Conservation (phyloP, 2,113 vertebrate species). For the Peucedramus taeniatus region DNA sequence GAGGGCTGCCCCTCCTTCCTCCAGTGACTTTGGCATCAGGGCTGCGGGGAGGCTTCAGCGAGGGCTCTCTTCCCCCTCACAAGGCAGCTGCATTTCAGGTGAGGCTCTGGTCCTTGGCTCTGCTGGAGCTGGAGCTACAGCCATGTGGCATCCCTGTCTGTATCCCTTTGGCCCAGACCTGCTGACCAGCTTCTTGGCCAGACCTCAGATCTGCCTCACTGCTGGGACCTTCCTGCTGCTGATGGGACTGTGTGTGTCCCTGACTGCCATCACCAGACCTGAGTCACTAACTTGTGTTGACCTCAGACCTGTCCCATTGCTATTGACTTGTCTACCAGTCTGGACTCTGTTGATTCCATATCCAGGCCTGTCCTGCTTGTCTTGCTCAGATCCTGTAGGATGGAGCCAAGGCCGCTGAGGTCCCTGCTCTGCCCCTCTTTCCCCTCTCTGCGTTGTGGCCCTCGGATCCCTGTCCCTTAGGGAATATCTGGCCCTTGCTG, state of each 20-base stretch:
- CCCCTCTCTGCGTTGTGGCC: background rate
- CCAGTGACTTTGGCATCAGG: background rate
- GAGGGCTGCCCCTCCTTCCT: background rate
- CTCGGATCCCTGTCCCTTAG: background rate
- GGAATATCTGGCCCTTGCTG: background rate
- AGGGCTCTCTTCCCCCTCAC: background rate
- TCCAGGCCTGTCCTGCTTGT: background rate
- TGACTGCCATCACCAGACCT: background rate
- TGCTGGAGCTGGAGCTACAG: background rate
- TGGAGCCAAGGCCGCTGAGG: background rate
- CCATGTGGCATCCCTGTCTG: background rate
- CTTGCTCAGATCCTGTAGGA: background rate
- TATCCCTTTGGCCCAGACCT: fast-evolving
- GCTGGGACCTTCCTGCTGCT: background rate
- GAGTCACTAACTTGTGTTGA: background rate
- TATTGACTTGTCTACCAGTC: background rate
- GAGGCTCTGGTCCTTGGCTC: background rate
- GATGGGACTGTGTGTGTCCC: background rate
- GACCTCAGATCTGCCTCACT: background rate
- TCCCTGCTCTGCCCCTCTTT: background rate
- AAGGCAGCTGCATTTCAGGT: background rate
- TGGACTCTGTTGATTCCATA: background rate
- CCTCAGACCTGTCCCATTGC: background rate
- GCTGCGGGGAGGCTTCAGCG: fast-evolving
- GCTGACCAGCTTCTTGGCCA: background rate